Conservation (phyloP, 23 tunicate species). For the Styela clava region DNA sequence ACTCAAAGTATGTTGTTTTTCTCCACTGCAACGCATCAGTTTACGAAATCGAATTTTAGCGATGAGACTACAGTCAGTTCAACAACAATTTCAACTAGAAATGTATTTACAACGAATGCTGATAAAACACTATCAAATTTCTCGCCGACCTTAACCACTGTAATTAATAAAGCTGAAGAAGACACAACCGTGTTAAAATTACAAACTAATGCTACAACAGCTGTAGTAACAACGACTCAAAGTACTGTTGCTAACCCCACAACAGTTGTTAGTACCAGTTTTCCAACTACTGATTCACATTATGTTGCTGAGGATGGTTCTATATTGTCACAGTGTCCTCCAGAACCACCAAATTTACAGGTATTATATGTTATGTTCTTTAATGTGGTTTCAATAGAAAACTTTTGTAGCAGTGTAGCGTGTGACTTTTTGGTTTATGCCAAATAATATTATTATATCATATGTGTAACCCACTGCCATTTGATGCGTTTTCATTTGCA, state of each 20-base stretch:
- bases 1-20: neutral
- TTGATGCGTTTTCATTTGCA: neutral
- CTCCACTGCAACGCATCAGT: neutral
- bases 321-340: constrained; percentile 57
- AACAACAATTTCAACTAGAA: neutral
- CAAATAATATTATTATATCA: neutral
- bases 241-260: neutral
- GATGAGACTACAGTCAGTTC: neutral
- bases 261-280: neutral
- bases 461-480: neutral
- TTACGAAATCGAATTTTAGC: neutral
- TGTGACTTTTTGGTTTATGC: neutral
- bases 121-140: neutral
- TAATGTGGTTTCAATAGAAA: neutral
- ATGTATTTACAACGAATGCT: neutral
- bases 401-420: neutral
- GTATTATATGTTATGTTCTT: neutral
- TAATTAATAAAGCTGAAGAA: neutral
- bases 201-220: neutral
- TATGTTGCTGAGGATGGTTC: neutral
- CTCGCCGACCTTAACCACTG: neutral
- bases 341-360: constrained; percentile 51
- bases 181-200: neutral
- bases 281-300: neutral
- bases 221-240: neutral